A percentile compares a stretch with the other conserved stretches of the same genome.
Evolutionary conservation across 2,797 vertebrate genomes (phyloP).

Genomic region (Eupleurogrammus muticus): DNA sequence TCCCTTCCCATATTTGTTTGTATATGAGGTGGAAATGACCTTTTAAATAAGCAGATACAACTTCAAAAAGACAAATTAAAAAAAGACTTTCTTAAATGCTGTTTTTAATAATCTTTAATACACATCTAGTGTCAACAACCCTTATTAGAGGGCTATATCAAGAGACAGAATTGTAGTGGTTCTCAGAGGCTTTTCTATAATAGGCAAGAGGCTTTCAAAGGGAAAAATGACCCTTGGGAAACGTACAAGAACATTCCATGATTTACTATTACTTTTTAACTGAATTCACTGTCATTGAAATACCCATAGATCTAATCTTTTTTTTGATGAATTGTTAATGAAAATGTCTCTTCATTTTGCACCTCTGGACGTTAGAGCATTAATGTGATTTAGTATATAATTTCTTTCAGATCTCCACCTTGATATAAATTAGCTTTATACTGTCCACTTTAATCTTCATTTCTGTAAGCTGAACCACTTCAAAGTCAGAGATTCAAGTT

Average conservation of each 20-base stretch:
- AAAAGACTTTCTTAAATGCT: not conserved
- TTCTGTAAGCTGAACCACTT: conserved; percentile 1
- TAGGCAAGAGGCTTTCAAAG: not conserved
- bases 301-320: not conserved
- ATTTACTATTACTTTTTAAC: not conserved
- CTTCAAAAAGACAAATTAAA: not conserved
- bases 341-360: conserved; percentile 4
- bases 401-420: not conserved
- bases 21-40: not conserved
- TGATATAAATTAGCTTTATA: not conserved
- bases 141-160: too few relatives aligned
- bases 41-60: not conserved
- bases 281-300: conserved; percentile 4
- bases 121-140: not conserved
- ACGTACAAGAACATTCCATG: not conserved
- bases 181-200: not conserved
- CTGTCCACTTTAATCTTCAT: not conserved
- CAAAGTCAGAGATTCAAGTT: conserved; percentile 12
- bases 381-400: conserved; percentile 7
- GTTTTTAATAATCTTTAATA: not conserved
- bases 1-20: not conserved
- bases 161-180: too few relatives aligned
- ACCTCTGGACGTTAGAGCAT: not conserved
- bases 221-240: not conserved
- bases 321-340: conserved; percentile 8